phyloP scores from a whole-genome alignment of 2,797 vertebrate genomes.

The Philypnodon macrostomus region DNA sequence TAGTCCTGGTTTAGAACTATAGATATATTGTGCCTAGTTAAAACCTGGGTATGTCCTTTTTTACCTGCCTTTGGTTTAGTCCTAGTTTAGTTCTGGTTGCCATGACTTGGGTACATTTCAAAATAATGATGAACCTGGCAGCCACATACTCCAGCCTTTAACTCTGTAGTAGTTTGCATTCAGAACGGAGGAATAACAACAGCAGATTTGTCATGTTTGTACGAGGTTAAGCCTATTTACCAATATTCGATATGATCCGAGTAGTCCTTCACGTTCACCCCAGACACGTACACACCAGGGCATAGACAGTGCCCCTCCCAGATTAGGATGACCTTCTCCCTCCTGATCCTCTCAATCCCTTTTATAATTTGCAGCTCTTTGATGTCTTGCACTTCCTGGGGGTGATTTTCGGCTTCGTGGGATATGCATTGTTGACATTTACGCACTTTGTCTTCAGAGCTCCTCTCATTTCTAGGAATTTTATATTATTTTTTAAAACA shows the following conservation, averaged over 20 bases:
- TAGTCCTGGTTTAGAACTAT: too few relatives aligned
- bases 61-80: too few relatives aligned
- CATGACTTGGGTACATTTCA: too few relatives aligned
- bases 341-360: conserved; percentile 44
- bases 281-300: conserved; percentile 3
- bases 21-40: too few relatives aligned
- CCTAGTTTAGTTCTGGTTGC: too few relatives aligned
- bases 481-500: conserved; percentile 82
- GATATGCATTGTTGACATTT: conserved; percentile 82
- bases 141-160: conserved; percentile 24
- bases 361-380: conserved; percentile 82
- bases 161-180: conserved; percentile 35
- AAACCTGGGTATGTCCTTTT: too few relatives aligned
- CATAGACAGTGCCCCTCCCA: conserved; percentile 6
- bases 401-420: conserved; percentile 88
- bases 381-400: conserved; percentile 89
- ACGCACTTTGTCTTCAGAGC: conserved; percentile 82
- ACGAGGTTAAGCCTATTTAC: conserved; percentile 52
- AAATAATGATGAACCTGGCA: too few relatives aligned
- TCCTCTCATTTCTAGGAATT: conserved; percentile 82
- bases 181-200: conserved; percentile 35
- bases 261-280: conserved; percentile 29
- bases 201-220: conserved; percentile 44
- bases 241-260: conserved; percentile 36
- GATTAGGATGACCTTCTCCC: conserved; percentile 47